phyloP scores from a whole-genome alignment of 2,888 invertebrate genomes.

The Hylaea fasciaria region DNA sequence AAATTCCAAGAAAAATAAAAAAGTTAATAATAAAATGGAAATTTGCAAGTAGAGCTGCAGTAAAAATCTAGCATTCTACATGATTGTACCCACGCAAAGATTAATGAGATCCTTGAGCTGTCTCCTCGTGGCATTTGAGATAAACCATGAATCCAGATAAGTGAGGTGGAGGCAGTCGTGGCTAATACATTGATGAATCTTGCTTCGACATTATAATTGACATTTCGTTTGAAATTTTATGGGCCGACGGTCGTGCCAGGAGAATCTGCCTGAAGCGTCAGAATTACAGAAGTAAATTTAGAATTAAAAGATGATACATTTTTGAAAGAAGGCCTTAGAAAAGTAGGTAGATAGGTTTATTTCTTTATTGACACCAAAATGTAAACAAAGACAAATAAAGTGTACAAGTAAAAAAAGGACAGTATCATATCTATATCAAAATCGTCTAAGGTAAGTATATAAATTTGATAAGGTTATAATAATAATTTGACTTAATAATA shows the following conservation, averaged over 20 bases:
- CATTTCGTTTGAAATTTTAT: conserved; percentile 36
- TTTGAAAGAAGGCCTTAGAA: too few species aligned
- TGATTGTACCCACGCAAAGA: conserved; percentile 49
- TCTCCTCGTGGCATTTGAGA: conserved; percentile 60
- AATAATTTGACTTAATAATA: too few species aligned
- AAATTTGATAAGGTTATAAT: too few species aligned
- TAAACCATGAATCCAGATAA: conserved; percentile 62
- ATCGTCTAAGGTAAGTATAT: too few species aligned
- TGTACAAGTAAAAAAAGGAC: too few species aligned
- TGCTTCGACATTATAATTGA: conserved; percentile 31
- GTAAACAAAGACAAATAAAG: too few species aligned
- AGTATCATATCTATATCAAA: too few species aligned
- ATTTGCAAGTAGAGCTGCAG: neutral
- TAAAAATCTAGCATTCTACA: neutral
- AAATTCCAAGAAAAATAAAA: too few species aligned
- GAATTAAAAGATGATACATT: too few species aligned
- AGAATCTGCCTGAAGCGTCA: conserved; percentile 1
- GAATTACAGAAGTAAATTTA: too few species aligned
- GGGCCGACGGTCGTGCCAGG: conserved; percentile 38
- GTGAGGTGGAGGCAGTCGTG: conserved; percentile 33
- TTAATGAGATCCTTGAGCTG: conserved; percentile 62
- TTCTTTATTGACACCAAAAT: too few species aligned
- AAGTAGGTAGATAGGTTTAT: too few species aligned
- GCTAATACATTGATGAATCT: conserved; percentile 23
- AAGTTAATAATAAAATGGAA: neutral